Evolutionary conservation across 2,113 vertebrate species (phyloP), one percentile per base, ranked within the genome.

Genomic region (Hiodon alosoides): DNA sequence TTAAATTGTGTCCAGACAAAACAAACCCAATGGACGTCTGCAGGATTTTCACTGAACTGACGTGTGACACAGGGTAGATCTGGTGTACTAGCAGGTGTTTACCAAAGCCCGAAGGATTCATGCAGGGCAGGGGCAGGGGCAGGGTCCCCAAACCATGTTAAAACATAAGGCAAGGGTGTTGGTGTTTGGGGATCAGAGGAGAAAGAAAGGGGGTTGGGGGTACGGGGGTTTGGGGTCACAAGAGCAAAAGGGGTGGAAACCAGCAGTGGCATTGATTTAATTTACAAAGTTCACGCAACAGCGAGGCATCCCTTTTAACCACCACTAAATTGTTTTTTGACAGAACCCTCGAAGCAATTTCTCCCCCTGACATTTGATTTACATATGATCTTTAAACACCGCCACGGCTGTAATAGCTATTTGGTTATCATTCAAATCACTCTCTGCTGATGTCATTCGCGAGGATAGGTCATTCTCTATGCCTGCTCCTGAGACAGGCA

Each of bases 321-420:
- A 89, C 90, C 57, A 90, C 93, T 95, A 95, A 96, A 95, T 94
- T 94, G 94, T 96, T 95, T 93, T 92, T 90, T 95, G 94, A 94
- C 92, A 95, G 93, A 87, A 89, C 82, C 91, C 90, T 90, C 66
- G 87, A 92, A 88, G 91, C 92, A 91, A 91, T 94, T 91, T 91
- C 86, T 89, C 89, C 90, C 89, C 89, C 86, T 92, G 92, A 93
- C 93, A 93, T 95, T 95, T 95, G 93, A 96, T 98, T 96, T 98
- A 94, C 95, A 95, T 97, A 93, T 95, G 95, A 97, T 96, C 95
- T 97, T 96, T 96, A 95, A 96, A 94, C 92, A 92, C 87, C 80
- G 85, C 85, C 87, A 84, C 85, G 83, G 89, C 84, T 82, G 83
- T 87, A 87, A 91, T 88, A 90, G 91, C 90, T 90, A 91, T 94